Evolutionary conservation across 2,797 vertebrate species (phyloP), one percentile per base, ranked within the genome.

Genomic region (Protonibea diacanthus): DNA sequence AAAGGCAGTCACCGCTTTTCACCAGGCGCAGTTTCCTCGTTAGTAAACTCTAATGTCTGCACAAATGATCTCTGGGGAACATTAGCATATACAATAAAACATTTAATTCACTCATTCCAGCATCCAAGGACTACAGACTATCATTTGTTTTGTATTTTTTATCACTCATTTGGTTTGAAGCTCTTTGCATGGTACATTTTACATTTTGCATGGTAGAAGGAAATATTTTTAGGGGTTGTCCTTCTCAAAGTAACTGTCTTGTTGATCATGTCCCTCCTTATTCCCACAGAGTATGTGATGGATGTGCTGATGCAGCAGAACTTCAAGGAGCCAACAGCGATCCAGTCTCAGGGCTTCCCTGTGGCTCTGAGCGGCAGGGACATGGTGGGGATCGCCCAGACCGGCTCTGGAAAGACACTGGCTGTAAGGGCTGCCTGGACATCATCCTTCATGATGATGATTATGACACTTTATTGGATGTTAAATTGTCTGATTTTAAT

Each of bases 311-410:
- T 96, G 86, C 96, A 97, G 82, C 98, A 98, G 82, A 97, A 97
- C 83, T 99, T 99, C 87, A 97, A 97, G 79, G 98, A 99, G 87
- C 98, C 98, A 38, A 99, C 98, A 78, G 96, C 98, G 0, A 99
- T 99, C 91, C 98, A 99, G 90, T 94, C 96, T 84, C 98, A 99
- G 91, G 98, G 98, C 60, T 99, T 99, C 86, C 98, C 98, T 0
- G 90, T 97, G 59, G 98, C 98, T 10, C 95, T 99, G 56, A 98
- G 97, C 3, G 98, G 98, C 40, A 95, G 94, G 40, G 98, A 99
- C 89, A 96, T 99, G 97, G 98, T 99, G 94, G 98, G 98, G 92
- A 99, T 99, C 73, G 98, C 98, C 2, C 98, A 99, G 93, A 99
- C 98, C 0, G 98, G 98, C 80, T 99, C 98, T 42, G 98, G 98